phyloP scores from a whole-genome alignment of 37 sponge, comb jelly and placozoan genomes.

The Aphrocallistes beatrix region DNA sequence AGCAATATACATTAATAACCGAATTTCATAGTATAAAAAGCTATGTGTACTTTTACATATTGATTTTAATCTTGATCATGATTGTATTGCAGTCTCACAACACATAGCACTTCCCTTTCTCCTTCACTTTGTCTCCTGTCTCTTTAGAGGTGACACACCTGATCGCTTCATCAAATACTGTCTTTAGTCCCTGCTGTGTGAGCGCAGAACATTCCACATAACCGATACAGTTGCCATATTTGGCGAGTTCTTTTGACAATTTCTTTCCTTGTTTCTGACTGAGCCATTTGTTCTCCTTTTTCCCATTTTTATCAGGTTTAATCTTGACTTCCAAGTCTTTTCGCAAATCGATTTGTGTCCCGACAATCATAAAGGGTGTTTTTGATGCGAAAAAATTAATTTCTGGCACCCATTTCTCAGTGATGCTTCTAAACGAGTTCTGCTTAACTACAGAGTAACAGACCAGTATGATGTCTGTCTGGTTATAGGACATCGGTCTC shows the following conservation, averaged over 20 bases:
- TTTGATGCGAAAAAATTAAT: not conserved
- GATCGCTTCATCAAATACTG: not conserved
- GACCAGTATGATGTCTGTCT: not conserved
- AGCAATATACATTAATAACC: too few species aligned
- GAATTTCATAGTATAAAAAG: too few species aligned
- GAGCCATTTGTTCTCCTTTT: not conserved
- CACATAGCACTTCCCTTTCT: not conserved
- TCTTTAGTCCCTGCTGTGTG: not conserved
- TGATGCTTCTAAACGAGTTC: not conserved
- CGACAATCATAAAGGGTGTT: not conserved
- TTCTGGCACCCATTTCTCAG: conserved; percentile 7
- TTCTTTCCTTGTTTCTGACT: not conserved
- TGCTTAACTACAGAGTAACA: not conserved
- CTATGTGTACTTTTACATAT: too few species aligned
- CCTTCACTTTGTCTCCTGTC: not conserved
- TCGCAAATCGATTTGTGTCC: not conserved
- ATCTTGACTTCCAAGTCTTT: not conserved
- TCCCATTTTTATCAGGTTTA: not conserved
- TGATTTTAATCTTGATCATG: too few species aligned
- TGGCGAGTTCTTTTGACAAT: not conserved
- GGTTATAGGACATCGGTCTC: conserved; percentile 10
- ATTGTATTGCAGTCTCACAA: too few species aligned
- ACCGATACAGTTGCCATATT: not conserved
- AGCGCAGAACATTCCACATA: conserved; percentile 11
- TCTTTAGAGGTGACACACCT: not conserved